A percentile compares a stretch with the other conserved stretches of the same genome.
Conservation (phyloP, 2,797 vertebrate species). For the Ctenochaetus hawaiiensis region DNA sequence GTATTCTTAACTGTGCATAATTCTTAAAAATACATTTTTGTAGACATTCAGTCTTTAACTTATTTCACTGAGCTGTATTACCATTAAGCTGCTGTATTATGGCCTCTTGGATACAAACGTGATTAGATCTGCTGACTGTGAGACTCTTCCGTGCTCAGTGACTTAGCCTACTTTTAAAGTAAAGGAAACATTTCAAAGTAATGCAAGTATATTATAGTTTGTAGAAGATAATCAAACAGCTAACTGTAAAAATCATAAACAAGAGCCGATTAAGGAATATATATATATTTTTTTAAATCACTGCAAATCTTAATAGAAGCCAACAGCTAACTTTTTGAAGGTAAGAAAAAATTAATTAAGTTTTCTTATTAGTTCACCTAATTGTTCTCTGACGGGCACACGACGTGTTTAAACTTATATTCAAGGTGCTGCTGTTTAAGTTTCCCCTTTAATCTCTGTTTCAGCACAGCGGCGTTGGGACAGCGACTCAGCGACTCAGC, state of each 20-base stretch:
- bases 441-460: slow-evolving; percentile 27
- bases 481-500: slow-evolving; percentile 70
- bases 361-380: background rate
- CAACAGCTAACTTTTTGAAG: too few relatives aligned
- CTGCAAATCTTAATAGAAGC: too few relatives aligned
- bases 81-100: background rate
- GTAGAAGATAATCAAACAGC: background rate
- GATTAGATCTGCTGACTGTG: slow-evolving; percentile 17
- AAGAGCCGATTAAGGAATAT: background rate
- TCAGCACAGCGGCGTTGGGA: slow-evolving; percentile 62
- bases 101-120: background rate
- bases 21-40: too few relatives aligned
- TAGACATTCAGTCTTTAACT: too few relatives aligned
- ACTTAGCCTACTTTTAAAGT: background rate
- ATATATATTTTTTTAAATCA: too few relatives aligned
- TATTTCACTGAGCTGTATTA: background rate
- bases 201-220: background rate
- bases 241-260: background rate
- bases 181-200: slow-evolving; percentile 4
- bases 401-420: background rate
- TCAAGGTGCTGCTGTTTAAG: slow-evolving; percentile 15
- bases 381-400: background rate
- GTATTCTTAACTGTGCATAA: too few relatives aligned
- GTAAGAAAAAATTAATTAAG: too few relatives aligned
- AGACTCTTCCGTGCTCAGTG: slow-evolving; percentile 18